These are phyloP conservation scores for Plebejus argus DNA, from an alignment of 2,888 invertebrate species.

Conservation along the genomic window DNA sequence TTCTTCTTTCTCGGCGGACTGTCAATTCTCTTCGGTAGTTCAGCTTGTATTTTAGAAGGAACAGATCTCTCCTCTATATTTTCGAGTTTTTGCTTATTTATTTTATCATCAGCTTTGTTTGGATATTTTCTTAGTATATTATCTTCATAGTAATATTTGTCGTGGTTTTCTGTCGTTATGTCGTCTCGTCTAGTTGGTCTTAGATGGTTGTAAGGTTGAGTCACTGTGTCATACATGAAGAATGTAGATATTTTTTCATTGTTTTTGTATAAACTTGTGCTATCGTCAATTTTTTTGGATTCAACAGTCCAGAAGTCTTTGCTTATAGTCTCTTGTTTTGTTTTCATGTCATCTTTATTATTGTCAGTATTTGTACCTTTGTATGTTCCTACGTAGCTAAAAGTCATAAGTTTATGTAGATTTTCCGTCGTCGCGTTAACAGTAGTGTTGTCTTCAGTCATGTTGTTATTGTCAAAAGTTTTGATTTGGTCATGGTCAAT, in stretches of 20 bases:
- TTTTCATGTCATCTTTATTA: constrained; percentile 40
- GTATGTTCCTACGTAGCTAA: constrained; percentile 75
- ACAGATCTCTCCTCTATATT: constrained; percentile 63
- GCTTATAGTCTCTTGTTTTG: constrained; percentile 53
- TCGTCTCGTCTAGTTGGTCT: constrained; percentile 71
- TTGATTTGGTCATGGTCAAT: constrained; percentile 46
- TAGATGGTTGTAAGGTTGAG: constrained; percentile 63
- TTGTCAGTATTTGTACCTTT: constrained; percentile 52
- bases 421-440: constrained; percentile 62
- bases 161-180: constrained; percentile 51
- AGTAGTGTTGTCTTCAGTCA: constrained; percentile 36
- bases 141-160: constrained; percentile 70
- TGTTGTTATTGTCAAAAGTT: constrained; percentile 39
- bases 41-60: constrained; percentile 54
- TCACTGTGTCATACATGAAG: constrained; percentile 66
- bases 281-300: constrained; percentile 46
- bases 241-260: constrained; percentile 68
- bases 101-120: constrained; percentile 46
- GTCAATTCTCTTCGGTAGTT: constrained; percentile 45
- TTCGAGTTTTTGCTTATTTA: constrained; percentile 40
- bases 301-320: constrained; percentile 67
- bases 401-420: constrained; percentile 71
- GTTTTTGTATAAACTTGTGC: constrained; percentile 44
- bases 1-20: constrained; percentile 42
- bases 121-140: constrained; percentile 71